Percentiles rank a stretch among this genome's conserved stretches.
phyloP scores from a whole-genome alignment of 2,797 vertebrate species.

The Thunnus albacares region DNA sequence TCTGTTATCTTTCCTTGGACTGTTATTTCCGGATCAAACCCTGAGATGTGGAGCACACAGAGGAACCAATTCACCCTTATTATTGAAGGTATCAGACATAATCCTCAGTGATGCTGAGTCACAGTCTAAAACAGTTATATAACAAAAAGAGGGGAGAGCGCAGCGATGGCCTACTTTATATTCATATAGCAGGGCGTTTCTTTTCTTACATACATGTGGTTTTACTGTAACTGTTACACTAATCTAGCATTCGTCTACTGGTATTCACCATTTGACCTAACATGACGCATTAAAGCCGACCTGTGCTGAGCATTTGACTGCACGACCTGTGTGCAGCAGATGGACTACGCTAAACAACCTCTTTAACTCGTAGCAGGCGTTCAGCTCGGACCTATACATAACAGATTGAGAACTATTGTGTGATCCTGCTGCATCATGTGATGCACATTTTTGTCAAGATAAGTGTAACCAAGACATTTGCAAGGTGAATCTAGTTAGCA shows the following conservation, averaged over 20 bases:
- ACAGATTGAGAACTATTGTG: background rate
- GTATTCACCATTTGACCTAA: constrained; percentile 4
- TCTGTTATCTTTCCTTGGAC: constrained; percentile 21
- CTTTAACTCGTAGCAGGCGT: background rate
- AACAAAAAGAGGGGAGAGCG: constrained; percentile 52
- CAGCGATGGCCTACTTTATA: constrained; percentile 25
- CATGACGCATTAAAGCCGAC: constrained; percentile 4
- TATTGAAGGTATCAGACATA: constrained; percentile 63
- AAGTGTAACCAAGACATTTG: constrained; percentile 34
- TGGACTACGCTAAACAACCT: background rate
- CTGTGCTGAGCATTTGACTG: constrained; percentile 14
- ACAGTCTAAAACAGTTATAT: constrained; percentile 69
- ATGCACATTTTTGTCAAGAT: constrained; percentile 11
- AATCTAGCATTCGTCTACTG: constrained; percentile 17
- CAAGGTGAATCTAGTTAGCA: constrained; percentile 23
- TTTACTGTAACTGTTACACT: constrained; percentile 32
- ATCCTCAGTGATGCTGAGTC: constrained; percentile 80
- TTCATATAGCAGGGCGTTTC: background rate
- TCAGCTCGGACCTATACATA: background rate
- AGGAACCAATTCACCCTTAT: constrained; percentile 51
- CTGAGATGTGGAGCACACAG: constrained; percentile 45
- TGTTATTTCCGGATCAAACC: constrained; percentile 41
- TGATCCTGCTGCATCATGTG: constrained; percentile 17
- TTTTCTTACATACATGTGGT: constrained; percentile 9
- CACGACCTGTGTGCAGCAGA: constrained; percentile 4